Conservation (phyloP, 2,113 vertebrate genomes). For the Balaenoptera acutorostrata region DNA sequence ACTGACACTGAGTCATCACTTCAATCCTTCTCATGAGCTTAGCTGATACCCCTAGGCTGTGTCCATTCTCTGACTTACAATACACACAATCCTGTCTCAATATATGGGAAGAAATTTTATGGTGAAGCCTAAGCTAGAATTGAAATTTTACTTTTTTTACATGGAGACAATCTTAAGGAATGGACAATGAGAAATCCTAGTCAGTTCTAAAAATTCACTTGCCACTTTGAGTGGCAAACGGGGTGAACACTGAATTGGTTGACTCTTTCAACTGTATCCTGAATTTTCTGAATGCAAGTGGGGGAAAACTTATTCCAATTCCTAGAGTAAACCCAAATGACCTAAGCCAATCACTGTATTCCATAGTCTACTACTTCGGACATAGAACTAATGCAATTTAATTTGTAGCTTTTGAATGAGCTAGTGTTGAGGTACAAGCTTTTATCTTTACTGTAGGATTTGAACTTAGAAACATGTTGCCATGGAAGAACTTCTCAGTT, state of each 20-base stretch:
- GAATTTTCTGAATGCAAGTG: background rate
- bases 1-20: background rate
- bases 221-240: background rate
- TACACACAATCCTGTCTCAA: background rate
- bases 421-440: background rate
- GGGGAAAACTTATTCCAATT: background rate
- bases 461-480: background rate
- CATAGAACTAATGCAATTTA: background rate
- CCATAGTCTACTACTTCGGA: background rate
- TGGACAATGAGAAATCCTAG: background rate
- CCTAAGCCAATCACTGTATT: background rate
- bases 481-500: background rate
- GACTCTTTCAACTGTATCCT: background rate
- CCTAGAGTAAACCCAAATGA: background rate
- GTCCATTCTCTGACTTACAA: background rate
- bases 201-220: background rate
- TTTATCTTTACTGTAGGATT: background rate
- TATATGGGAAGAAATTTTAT: background rate
- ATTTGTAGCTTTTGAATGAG: background rate
- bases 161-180: background rate
- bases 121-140: background rate
- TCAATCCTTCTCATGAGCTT: background rate
- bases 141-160: background rate
- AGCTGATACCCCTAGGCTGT: background rate
- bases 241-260: background rate